These are phyloP conservation scores for Iselma pallidipennis DNA, from an alignment of 2,888 invertebrate genomes.

Conservation along the genomic window DNA sequence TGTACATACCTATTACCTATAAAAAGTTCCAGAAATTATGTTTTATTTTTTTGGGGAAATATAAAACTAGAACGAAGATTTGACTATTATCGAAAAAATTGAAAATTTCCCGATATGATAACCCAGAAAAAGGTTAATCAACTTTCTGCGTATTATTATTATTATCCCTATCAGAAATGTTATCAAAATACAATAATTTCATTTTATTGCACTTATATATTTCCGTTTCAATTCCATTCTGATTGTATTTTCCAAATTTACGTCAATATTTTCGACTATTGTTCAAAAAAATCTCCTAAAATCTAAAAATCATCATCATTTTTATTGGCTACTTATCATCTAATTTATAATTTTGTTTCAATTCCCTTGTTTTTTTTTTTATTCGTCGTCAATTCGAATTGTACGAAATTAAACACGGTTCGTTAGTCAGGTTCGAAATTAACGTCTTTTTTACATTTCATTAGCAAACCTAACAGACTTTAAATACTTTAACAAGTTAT, in stretches of 20 bases:
- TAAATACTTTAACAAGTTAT: slow-evolving; percentile 35
- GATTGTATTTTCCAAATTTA: background rate
- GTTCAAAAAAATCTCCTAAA: background rate
- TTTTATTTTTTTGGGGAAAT: background rate
- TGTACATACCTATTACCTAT: too few species aligned
- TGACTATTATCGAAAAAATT: too few species aligned
- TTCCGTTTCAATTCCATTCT: background rate
- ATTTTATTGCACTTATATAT: background rate
- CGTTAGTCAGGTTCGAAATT: slow-evolving; percentile 39
- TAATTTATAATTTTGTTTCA: slow-evolving; percentile 9
- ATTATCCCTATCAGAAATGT: background rate
- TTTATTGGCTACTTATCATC: too few species aligned
- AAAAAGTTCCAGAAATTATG: too few species aligned
- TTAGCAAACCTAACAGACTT: slow-evolving; percentile 41
- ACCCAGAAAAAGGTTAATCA: background rate
- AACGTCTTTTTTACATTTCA: slow-evolving; percentile 43
- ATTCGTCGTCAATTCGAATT: slow-evolving; percentile 12
- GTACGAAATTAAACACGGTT: slow-evolving; percentile 37
- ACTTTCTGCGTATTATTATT: background rate
- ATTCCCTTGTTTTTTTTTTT: too few species aligned
- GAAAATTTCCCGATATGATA: background rate
- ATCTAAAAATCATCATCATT: background rate
- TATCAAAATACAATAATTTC: background rate
- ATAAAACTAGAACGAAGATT: too few species aligned
- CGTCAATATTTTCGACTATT: too few species aligned